Base-by-base conservation (phyloP, 2,888 invertebrate genomes). In the Cephus sareptanus region DNA sequence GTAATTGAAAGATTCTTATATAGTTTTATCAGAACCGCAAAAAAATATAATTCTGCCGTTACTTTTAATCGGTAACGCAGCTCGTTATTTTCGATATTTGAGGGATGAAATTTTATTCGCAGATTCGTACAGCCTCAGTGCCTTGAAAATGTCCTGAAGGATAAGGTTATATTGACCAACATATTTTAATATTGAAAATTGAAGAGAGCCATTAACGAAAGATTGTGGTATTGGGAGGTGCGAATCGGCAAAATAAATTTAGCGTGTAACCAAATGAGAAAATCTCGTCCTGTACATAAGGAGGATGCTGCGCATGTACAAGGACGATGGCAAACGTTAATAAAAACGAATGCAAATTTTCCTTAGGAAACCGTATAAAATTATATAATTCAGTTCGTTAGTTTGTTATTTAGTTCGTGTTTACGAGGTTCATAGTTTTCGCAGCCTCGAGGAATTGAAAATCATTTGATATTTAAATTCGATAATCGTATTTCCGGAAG, bases 401-500 rank as follows among this genome's bases (percentile, higher is more conserved):
- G 88, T 84, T 83, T 83, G 89, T 90, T 89, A 90, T 90, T 90
- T 89, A 87, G 84, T 83, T 83, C 83, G 82, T 82, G 88, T 88
- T 90, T 85, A 82, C 83, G 80, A 77, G 75, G 73, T 78, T 83
- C 80, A 79, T 80, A 80, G 80, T 84, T 82, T 81, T 79, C 81
- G 82, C 82, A 82, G 81, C 80, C 79, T 69, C 76, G 71, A 80
- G 82, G 78, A 86, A 84, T 85, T 83, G 85, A 83, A 82, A 83
- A 83, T 83, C 85, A 88, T 89, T 90, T 88, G 86, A 88, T 87
- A 90, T 91, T 91, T 90, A 90, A 91, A 91, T 91, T 82, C 68
- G 69, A 35, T 87, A 90, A 90, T 89, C 84, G 81, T 73, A 83
- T 90, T 89, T 86, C 75, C 77, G 71, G 68, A 74, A 77, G 80